Percentiles rank a stretch among this genome's conserved stretches.
Evolutionary conservation across 1,140 invertebrate genomes (phyloP).

Genomic region (Cherax quadricarinatus): DNA sequence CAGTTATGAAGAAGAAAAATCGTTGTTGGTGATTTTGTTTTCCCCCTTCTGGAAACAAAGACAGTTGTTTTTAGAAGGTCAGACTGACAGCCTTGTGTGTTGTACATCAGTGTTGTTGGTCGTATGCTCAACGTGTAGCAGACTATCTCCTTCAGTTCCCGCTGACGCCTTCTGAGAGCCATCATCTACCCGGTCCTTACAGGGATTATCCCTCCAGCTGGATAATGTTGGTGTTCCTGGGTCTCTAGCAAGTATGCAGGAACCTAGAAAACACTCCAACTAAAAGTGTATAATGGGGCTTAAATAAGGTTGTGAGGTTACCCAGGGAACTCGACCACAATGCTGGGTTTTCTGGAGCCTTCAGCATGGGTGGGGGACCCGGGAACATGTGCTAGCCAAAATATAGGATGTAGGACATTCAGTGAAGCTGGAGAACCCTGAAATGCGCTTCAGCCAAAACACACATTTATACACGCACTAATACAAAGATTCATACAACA

Average conservation of each 20-base stretch:
- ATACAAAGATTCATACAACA: no score
- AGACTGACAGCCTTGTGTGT: conserved; percentile 19
- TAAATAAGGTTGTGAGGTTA: no score
- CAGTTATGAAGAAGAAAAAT: conserved; percentile 32
- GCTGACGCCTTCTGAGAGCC: conserved; percentile 1
- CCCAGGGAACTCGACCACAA: background rate
- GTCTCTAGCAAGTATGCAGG: background rate
- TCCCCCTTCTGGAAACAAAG: background rate
- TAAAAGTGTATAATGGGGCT: background rate
- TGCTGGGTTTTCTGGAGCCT: background rate
- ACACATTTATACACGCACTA: background rate
- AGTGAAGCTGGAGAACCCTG: background rate
- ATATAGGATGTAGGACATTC: no score
- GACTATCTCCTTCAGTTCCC: background rate
- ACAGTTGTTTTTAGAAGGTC: conserved; percentile 14
- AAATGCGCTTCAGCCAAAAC: background rate
- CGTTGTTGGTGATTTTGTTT: background rate
- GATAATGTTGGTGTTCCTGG: background rate
- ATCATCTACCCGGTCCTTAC: background rate
- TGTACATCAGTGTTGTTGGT: conserved; percentile 10
- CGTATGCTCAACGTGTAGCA: background rate
- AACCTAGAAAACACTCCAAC: background rate
- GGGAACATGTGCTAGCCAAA: no score
- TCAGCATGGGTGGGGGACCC: background rate
- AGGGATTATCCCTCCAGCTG: background rate